Conservation (phyloP, 2,797 vertebrate species). For the Rhodeus uyekii region DNA sequence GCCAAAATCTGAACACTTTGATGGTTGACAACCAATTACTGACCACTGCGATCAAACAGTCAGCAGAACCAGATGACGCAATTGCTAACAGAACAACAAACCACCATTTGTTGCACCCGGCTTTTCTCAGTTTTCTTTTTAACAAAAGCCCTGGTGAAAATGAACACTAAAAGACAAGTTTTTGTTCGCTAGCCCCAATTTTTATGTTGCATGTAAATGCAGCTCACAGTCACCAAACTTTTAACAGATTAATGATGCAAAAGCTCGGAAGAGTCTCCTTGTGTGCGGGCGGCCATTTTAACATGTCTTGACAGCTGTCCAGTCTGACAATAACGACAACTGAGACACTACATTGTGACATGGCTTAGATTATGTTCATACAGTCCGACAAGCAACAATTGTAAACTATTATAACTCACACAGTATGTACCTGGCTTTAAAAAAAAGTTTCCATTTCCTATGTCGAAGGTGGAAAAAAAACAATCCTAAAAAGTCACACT, state of each 20-base stretch:
- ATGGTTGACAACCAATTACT: background rate
- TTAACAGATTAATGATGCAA: background rate
- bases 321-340: background rate
- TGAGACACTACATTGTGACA: background rate
- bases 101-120: background rate
- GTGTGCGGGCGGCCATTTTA: too few relatives aligned
- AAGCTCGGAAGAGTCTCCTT: too few relatives aligned
- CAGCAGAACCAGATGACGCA: too few relatives aligned
- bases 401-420: background rate
- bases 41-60: background rate
- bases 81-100: too few relatives aligned
- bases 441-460: background rate
- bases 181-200: background rate
- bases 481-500: background rate
- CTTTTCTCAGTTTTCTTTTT: background rate
- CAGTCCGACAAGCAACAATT: background rate
- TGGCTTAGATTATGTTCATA: background rate
- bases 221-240: background rate
- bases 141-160: background rate
- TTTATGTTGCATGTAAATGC: background rate
- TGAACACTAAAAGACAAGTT: background rate
- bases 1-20: too few relatives aligned
- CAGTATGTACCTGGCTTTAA: background rate
- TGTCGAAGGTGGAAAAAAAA: background rate
- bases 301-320: too few relatives aligned